These are phyloP conservation scores for Zaprionus lineosus DNA, from an alignment of 2,888 invertebrate genomes.

Conservation along the genomic window DNA sequence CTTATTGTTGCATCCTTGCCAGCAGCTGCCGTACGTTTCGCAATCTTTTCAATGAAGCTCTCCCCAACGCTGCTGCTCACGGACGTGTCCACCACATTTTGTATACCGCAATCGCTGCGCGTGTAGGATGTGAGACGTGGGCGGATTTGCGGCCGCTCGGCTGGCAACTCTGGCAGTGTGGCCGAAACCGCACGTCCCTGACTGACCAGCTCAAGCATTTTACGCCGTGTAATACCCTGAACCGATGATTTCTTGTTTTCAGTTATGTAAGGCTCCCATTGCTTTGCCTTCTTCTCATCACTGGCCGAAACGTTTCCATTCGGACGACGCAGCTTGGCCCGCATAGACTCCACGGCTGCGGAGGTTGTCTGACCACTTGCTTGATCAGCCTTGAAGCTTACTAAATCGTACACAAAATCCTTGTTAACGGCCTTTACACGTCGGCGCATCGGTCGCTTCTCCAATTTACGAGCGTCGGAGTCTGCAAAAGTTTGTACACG, in stretches of 20 bases:
- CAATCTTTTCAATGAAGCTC: slow-evolving; percentile 80
- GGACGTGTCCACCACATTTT: slow-evolving; percentile 37
- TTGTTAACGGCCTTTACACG: slow-evolving; percentile 86
- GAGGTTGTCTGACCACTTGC: slow-evolving; percentile 26
- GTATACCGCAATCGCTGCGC: slow-evolving; percentile 51
- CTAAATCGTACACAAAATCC: slow-evolving; percentile 88
- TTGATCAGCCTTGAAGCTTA: slow-evolving; percentile 79
- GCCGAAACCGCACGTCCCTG: slow-evolving; percentile 78
- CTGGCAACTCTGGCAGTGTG: slow-evolving; percentile 80
- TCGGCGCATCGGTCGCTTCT: slow-evolving; percentile 86
- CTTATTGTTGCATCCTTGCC: slow-evolving; percentile 68
- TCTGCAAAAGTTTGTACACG: slow-evolving; percentile 62
- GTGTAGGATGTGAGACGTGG: slow-evolving; percentile 69
- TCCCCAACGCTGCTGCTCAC: slow-evolving; percentile 51
- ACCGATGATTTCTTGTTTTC: slow-evolving; percentile 56
- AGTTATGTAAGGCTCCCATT: slow-evolving; percentile 53
- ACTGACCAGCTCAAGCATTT: slow-evolving; percentile 69
- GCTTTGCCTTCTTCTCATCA: slow-evolving; percentile 46
- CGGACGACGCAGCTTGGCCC: slow-evolving; percentile 68
- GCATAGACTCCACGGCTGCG: slow-evolving; percentile 36
- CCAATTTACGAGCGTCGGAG: slow-evolving; percentile 40
- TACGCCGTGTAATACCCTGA: slow-evolving; percentile 71
- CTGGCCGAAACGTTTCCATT: slow-evolving; percentile 2
- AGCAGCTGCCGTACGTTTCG: slow-evolving; percentile 70
- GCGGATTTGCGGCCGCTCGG: slow-evolving; percentile 80